Evolutionary conservation across 2,113 vertebrate genomes (phyloP), one percentile per base, ranked within the genome.

Genomic region (Romanogobio albipinnatus): DNA sequence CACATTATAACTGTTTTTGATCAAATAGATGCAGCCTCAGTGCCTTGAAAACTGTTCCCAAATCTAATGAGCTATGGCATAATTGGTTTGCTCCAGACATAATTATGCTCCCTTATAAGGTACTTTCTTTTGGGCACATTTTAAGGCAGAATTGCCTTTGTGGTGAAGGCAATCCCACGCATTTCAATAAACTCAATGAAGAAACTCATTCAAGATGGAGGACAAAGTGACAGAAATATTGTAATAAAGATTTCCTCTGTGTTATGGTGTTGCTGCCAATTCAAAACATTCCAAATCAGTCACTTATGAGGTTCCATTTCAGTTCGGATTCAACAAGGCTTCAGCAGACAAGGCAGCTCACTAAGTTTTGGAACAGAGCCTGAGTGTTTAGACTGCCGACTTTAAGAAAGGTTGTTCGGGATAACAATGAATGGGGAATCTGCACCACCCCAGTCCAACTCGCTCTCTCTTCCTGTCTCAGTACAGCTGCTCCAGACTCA

Each of bases 401-500:
- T 74, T 43, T 15, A 9, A 70, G 66, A 68, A 68, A 70, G 39
- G 22, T 24, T 0, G 11, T 47, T 8, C 70, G 24, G 10, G n/a
- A 62, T 26, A 62, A 26, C 59, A 24, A 24, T 73, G 70, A 47
- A 74, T 74, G 70, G 70, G 70, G 39, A 47, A 47, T 66, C 64
- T 13, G 47, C 36, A 24, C 24, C 51, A 26, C 11, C 61, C 5
- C 1, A 64, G 26, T 66, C 62, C 29, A 9, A 7, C 62, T 47
- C 47, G 26, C 66, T 33, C 47, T 49, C 76, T 75, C 68, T 68
- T 43, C 10, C 56, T 36, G 9, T 64, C 59, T 80, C 89, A 75
- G 13, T 51, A 87, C 94, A 95, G 93, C 95, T 95, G 94, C 92
- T 87, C 86, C 86, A 91, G 92, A 93, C 93, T 92, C 91, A 92